Base-by-base conservation (phyloP, 2,113 vertebrate species). In the Salvelinus namaycush region DNA sequence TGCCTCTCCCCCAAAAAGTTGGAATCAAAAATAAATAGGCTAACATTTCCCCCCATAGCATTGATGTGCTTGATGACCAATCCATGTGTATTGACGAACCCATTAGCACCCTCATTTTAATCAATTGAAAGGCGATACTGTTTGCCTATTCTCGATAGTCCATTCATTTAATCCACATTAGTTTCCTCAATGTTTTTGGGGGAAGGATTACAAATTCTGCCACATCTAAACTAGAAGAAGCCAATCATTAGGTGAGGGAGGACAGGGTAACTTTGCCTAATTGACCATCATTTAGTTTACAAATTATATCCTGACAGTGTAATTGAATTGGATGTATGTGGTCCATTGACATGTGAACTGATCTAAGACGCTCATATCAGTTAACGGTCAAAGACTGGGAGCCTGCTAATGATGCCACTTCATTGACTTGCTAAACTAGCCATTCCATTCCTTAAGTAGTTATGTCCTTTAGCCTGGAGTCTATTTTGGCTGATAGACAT, bases 331-430 rank as follows among this genome's bases (percentile, higher is more conserved):
- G 84, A 83, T 90, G 88, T 92, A 82, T 87, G 89, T 92, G 90
- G 92, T 94, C 93, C 87, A 94, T 96, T 96, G 92, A 95, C 92
- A 95, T 94, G 93, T 93, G 94, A 95, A 95, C 93, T 91, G 92
- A 94, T 93, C 90, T 90, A 91, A 95, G 91, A 95, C 94, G 93
- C 91, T 91, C 90, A 88, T 86, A 89, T 93, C 91, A 93, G 92
- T 89, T 92, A 90, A 93, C 89, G 94, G 91, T 92, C 77, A 93
- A 91, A 93, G 88, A 81, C 86, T 90, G 71, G 84, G 83, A 89
- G 89, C 88, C 92, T 90, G 88, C 86, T 68, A 81, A 89, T 88
- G 90, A 92, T 93, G 91, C 90, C 91, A 6, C 67, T 91, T 89
- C 89, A 93, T 95, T 96, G 94, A 95, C 77, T 91, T 95, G 93